Evolutionary conservation across 2,797 vertebrate species (phyloP).

Genomic region (Microctenopoma stevenorrisi): DNA sequence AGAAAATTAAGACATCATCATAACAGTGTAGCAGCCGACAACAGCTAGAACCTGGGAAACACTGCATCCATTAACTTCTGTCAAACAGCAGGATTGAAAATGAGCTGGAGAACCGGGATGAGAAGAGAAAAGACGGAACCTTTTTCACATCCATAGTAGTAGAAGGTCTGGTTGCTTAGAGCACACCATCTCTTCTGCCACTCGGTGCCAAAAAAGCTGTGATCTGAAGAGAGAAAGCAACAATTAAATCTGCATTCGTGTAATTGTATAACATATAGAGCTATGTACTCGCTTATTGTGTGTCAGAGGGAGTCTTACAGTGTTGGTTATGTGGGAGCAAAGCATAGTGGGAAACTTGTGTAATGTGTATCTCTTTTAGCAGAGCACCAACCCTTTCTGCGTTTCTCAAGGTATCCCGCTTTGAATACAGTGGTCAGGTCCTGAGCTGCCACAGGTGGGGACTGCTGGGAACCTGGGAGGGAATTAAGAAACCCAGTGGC

Average conservation of each 20-base stretch:
- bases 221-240: constrained; percentile 82
- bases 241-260: no score
- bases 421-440: constrained; percentile 91
- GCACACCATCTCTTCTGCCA: constrained; percentile 99
- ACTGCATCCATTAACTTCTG: background rate
- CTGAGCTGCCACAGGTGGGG: constrained; percentile 90
- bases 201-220: constrained; percentile 96
- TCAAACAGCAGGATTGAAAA: background rate
- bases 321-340: background rate
- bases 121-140: constrained; percentile 74
- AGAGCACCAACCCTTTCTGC: constrained; percentile 90
- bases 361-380: background rate
- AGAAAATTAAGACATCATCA: constrained; percentile 30
- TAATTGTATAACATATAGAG: no score
- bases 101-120: background rate
- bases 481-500: constrained; percentile 13
- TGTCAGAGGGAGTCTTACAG: background rate
- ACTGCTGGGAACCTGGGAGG: constrained; percentile 84
- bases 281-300: background rate
- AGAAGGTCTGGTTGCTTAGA: constrained; percentile 90
- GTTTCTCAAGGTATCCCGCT: constrained; percentile 95
- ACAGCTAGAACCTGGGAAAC: background rate
- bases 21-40: constrained; percentile 3
- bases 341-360: background rate
- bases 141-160: constrained; percentile 97